Conservation (phyloP, 2,797 vertebrate genomes). For the Tadarida brasiliensis region DNA sequence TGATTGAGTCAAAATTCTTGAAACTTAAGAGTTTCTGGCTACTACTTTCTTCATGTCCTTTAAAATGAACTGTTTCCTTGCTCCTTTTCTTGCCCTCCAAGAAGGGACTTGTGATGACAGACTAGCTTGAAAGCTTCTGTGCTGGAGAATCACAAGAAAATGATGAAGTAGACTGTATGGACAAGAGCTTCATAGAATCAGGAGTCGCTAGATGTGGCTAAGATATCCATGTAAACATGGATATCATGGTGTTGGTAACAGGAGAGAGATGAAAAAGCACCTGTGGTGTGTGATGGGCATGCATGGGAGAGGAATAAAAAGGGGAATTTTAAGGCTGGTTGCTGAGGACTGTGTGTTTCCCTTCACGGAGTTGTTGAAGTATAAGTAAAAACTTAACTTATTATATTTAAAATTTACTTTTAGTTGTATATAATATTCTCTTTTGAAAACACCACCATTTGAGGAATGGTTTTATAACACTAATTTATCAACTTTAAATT, state of each 20-base stretch:
- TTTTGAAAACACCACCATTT: neutral
- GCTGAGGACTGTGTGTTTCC: neutral
- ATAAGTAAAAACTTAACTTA: neutral
- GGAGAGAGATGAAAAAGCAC: neutral
- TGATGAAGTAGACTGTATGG: neutral
- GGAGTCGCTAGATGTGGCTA: neutral
- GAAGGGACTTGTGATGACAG: conserved; percentile 34
- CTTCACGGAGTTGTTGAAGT: conserved; percentile 39
- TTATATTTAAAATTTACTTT: conserved; percentile 55
- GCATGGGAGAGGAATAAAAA: neutral
- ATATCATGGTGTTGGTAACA: neutral
- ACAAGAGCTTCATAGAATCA: neutral
- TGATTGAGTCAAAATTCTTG: conserved; percentile 39
- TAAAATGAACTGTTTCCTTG: neutral
- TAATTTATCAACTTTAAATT: conserved; percentile 4
- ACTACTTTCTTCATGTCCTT: neutral
- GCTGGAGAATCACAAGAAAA: conserved; percentile 33
- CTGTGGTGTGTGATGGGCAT: neutral
- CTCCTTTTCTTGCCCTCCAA: neutral
- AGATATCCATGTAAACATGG: neutral
- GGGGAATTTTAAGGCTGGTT: neutral
- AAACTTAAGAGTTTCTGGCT: neutral
- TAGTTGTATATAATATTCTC: neutral
- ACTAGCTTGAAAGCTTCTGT: neutral
- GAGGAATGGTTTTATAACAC: conserved; percentile 8